Evolutionary conservation across 1,140 invertebrate species (phyloP).

Genomic region (Lasaia peninsularis): DNA sequence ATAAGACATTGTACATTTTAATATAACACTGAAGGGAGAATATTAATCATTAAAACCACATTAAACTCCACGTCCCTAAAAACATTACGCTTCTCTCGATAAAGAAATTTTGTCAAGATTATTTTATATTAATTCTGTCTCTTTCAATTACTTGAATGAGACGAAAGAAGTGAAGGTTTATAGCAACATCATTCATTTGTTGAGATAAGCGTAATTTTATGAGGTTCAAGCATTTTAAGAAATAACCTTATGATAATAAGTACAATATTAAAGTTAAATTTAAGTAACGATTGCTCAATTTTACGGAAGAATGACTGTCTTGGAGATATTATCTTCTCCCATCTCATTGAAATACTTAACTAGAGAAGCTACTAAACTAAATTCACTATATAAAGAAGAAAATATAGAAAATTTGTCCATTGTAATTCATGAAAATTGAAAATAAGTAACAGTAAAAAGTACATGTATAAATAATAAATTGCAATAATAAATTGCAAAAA

Average conservation of each 20-base stretch:
- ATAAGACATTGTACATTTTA: constrained; percentile 33
- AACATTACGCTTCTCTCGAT: too few relatives aligned
- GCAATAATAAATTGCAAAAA: too few relatives aligned
- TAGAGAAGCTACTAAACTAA: neutral
- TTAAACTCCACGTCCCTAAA: neutral
- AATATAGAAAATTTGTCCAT: neutral
- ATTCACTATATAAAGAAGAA: neutral
- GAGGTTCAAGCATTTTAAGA: constrained; percentile 12
- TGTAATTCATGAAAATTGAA: too few relatives aligned
- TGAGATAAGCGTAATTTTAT: neutral
- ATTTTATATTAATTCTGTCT: too few relatives aligned
- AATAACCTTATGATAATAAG: constrained; percentile 61
- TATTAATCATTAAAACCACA: neutral
- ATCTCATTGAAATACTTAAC: constrained; percentile 7
- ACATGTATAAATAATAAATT: too few relatives aligned
- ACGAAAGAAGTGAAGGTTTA: too few relatives aligned
- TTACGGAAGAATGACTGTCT: constrained; percentile 44
- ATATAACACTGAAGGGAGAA: neutral
- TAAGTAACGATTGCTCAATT: constrained; percentile 73
- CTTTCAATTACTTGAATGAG: too few relatives aligned
- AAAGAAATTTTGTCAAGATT: too few relatives aligned
- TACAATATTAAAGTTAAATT: constrained; percentile 63
- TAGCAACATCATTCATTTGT: too few relatives aligned
- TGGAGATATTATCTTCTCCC: constrained; percentile 17
- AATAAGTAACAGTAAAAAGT: too few relatives aligned